Evolutionary conservation across 2,888 invertebrate genomes (phyloP).

Genomic region (Suillia variegata): DNA sequence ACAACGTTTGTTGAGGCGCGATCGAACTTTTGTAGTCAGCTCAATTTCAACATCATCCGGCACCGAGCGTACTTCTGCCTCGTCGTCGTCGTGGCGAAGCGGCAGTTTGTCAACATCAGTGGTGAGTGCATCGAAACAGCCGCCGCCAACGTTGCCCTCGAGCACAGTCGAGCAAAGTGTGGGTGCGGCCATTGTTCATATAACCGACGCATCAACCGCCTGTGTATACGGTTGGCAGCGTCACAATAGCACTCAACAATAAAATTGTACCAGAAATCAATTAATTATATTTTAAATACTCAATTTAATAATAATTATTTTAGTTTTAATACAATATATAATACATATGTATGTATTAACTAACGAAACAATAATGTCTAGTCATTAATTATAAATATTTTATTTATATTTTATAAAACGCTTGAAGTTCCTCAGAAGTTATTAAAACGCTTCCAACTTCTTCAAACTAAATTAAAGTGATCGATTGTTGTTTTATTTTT

Average conservation of each 20-base stretch:
- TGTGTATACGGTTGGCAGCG: background rate
- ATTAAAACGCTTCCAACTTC: slow-evolving; percentile 36
- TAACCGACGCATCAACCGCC: slow-evolving; percentile 38
- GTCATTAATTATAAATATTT: background rate
- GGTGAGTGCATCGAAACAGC: slow-evolving; percentile 20
- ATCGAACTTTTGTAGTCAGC: slow-evolving; percentile 48
- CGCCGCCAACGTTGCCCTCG: slow-evolving; percentile 20
- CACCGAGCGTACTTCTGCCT: slow-evolving; percentile 46
- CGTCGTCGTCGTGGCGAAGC: slow-evolving; percentile 47
- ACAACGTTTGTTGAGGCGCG: slow-evolving; percentile 44
- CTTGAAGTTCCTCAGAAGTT: slow-evolving; percentile 54
- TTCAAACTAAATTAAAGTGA: background rate
- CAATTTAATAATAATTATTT: no score
- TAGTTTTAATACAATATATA: no score
- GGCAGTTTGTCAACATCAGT: slow-evolving; percentile 45
- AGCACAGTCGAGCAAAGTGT: no score
- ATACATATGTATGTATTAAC: no score
- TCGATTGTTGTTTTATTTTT: no score
- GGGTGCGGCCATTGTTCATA: slow-evolving; percentile 50
- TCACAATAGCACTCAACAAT: background rate
- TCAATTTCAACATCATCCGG: slow-evolving; percentile 54
- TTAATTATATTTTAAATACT: no score
- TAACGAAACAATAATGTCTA: no score
- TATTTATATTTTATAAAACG: slow-evolving; percentile 43
- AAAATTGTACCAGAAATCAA: no score